Base-by-base conservation (phyloP, 1,140 invertebrate species). In the Scaptomyza hsui region DNA sequence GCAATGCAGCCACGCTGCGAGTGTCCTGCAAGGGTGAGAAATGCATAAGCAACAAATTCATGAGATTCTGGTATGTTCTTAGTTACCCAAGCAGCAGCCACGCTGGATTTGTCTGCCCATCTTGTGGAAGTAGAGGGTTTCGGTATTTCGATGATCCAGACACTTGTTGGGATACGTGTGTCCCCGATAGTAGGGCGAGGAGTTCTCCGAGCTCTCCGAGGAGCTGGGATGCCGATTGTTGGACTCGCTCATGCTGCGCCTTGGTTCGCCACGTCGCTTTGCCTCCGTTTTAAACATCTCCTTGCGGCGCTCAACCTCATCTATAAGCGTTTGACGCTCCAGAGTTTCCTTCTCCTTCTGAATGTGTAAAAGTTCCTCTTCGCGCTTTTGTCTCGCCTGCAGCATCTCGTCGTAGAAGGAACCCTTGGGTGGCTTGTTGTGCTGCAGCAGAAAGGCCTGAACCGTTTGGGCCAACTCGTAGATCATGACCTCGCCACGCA, bases 341-440 rank as follows among this genome's bases (percentile, higher is more conserved):
- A 81, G 42, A 0, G 60, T 81, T 90, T 93, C 95, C 88, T 93
- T 94, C 86, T 92, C 91, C 78, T 80, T 93, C 64, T 94, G 92
- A 18, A 93, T 92, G 60, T 95, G 92, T 47, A 93, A 78, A 57
- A 94, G 93, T 73, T 92, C 93, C 78, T 95, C 91, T 56, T 95
- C 92, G 69, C 94, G 92, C 83, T 94, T 93, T 65, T 93, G 91
- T 64, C 95, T 93, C 57, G 94, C 93, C 10, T 92, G 93, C 3
- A 96, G 89, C 96, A 97, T 97, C 91, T 97, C 95, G 67, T 97
- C 96, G 89, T 97, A 96, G 91, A 96, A 96, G 39, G 96, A 97
- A 57, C 94, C 93, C 65, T 93, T 93, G 1, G 93, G 93, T 15
- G 96, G 95, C 83, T 95, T 95, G 81, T 97, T 97, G 81, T 96